These are phyloP conservation scores for Dipodomys ordii DNA, from an alignment of 2,113 vertebrate genomes.

Conservation along the genomic window DNA sequence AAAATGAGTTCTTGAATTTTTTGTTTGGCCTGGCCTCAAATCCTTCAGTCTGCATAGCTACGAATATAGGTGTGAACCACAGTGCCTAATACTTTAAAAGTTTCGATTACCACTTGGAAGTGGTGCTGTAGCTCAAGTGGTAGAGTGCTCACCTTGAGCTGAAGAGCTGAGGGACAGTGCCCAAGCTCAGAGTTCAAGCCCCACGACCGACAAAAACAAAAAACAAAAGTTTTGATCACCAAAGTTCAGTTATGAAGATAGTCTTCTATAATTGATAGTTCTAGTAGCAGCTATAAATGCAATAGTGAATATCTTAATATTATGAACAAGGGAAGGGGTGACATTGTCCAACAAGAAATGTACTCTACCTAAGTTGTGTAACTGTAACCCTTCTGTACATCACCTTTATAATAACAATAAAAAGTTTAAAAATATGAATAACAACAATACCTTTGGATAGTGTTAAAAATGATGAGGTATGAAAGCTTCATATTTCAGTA, in stretches of 20 bases:
- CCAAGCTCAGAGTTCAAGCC: too few relatives aligned
- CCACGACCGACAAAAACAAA: too few relatives aligned
- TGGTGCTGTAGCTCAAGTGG: too few relatives aligned
- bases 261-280: background rate
- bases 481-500: constrained; percentile 49
- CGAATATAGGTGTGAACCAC: too few relatives aligned
- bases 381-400: too few relatives aligned
- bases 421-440: background rate
- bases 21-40: too few relatives aligned
- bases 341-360: too few relatives aligned
- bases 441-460: constrained; percentile 38
- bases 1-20: background rate
- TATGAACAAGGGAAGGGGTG: background rate
- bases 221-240: background rate
- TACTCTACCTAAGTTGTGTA: too few relatives aligned
- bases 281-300: background rate
- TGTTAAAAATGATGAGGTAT: constrained; percentile 54
- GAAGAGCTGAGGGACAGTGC: too few relatives aligned
- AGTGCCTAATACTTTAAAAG: background rate
- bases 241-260: constrained; percentile 24
- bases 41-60: too few relatives aligned
- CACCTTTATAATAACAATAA: background rate
- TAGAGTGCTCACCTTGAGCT: too few relatives aligned
- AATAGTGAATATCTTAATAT: constrained; percentile 16
- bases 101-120: too few relatives aligned